Evolutionary conservation across 1,140 invertebrate species (phyloP), one percentile per base, ranked within the genome.

Genomic region (Anoplolepis gracilipes): DNA sequence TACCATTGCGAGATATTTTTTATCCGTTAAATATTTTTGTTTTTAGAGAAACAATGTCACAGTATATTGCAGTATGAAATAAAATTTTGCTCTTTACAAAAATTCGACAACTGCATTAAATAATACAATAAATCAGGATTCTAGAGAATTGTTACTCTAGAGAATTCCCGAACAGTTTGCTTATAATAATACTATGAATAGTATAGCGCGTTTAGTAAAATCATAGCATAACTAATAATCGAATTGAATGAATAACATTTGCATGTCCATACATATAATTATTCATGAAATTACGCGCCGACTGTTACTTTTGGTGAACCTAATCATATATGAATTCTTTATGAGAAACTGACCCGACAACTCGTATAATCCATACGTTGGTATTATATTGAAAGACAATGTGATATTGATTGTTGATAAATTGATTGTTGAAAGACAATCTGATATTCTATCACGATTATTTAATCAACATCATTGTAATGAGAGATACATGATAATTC

Each of bases 151-250:
- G 55, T 25, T 76, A 61, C 36, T n/a, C 30, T n/a, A n/a, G n/a
- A n/a, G n/a, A n/a, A n/a, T n/a, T n/a, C n/a, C n/a, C n/a, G n/a
- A n/a, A n/a, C n/a, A 19, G 28, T 77, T 42, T 28, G 19, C 22
- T 62, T 77, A n/a, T 77, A n/a, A n/a, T 76, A 73, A 73, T 77
- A 30, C 73, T 42, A 39, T 22, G 73, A 42, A 42, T 77, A 62
- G 64, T 36, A 62, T 36, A 62, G 73, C 16, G 25, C 6, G 42
- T 64, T 77, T 13, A 64, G 36, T 22, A 64, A 36, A 77, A 77
- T 22, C 39, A 19, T 19, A 19, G 25, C 36, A 64, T 22, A 36
- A 57, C 61, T n/a, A 11, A 25, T 28, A 46, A 64, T 16, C 57
- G 25, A 77, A 64, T 64, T 13, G 16, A 77, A 39, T 8, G 36